Conservation (phyloP, 1,140 invertebrate species). For the Drosophila dunni region DNA sequence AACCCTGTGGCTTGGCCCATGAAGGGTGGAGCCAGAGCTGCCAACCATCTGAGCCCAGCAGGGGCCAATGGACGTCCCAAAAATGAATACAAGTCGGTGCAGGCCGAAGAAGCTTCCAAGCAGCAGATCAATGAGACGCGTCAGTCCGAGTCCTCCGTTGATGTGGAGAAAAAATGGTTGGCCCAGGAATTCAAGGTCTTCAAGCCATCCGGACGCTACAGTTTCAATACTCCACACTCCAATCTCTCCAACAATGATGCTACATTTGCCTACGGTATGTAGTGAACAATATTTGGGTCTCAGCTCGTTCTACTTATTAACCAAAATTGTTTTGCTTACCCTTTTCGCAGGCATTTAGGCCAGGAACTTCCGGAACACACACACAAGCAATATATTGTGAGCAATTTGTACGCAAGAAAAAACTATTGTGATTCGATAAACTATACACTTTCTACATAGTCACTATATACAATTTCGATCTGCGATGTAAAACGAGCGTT, state of each 20-base stretch:
- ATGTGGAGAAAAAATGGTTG: slow-evolving; percentile 52
- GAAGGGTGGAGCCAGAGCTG: slow-evolving; percentile 41
- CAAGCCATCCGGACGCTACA: slow-evolving; percentile 47
- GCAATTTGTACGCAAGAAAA: not conserved
- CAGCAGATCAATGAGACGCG: slow-evolving; percentile 8
- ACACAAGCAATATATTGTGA: slow-evolving; percentile 9
- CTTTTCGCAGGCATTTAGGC: slow-evolving; percentile 48
- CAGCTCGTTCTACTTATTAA: not conserved
- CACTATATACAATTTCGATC: too few species aligned
- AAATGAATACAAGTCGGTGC: slow-evolving; percentile 46
- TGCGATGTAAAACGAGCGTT: not conserved
- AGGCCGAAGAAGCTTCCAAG: slow-evolving; percentile 20
- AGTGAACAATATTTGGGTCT: not conserved
- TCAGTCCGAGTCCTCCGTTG: not conserved
- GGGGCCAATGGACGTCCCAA: slow-evolving; percentile 36
- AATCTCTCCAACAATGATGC: slow-evolving; percentile 22
- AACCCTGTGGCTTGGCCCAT: slow-evolving; percentile 27
- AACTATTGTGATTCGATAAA: slow-evolving; percentile 16
- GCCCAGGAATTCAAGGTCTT: slow-evolving; percentile 57
- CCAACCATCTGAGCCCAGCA: not conserved
- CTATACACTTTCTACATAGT: not conserved
- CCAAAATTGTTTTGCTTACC: not conserved
- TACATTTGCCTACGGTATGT: slow-evolving; percentile 51
- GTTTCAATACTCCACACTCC: slow-evolving; percentile 16
- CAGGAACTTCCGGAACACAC: not conserved